Percentiles rank a stretch among this genome's conserved stretches.
Evolutionary conservation across 2,888 invertebrate species (phyloP).

Genomic region (Mallateleia sp.): DNA sequence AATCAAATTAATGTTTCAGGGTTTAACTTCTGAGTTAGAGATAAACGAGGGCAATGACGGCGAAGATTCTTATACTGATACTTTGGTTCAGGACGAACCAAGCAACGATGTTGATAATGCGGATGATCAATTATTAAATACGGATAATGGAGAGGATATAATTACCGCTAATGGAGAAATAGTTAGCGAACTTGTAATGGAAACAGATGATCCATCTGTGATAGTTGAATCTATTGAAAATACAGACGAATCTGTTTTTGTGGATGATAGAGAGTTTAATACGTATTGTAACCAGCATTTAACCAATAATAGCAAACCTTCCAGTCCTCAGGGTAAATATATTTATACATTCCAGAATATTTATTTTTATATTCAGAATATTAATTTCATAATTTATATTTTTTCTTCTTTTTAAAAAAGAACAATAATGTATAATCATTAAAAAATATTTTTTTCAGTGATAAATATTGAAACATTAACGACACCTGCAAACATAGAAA

Average conservation of each 20-base stretch:
- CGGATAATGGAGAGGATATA: constrained; percentile 84
- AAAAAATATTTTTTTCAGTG: constrained; percentile 45
- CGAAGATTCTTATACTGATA: constrained; percentile 86
- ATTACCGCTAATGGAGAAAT: too few species aligned
- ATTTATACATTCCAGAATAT: too few species aligned
- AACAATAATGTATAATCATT: too few species aligned
- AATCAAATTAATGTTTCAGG: constrained; percentile 74
- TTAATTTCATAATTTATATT: too few species aligned
- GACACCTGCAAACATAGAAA: constrained; percentile 55
- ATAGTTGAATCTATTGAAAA: constrained; percentile 88
- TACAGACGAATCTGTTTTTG: constrained; percentile 87
- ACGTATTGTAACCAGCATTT: constrained; percentile 86
- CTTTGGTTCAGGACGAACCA: constrained; percentile 86
- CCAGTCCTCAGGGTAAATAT: constrained; percentile 47
- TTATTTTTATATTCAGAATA: too few species aligned
- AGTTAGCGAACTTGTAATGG: too few species aligned
- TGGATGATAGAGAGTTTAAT: constrained; percentile 87
- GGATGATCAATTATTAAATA: constrained; percentile 84
- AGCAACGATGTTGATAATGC: constrained; percentile 85
- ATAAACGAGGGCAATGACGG: constrained; percentile 86
- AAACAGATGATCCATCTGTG: constrained; percentile 85
- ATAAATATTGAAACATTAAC: constrained; percentile 42
- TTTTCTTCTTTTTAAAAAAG: too few species aligned
- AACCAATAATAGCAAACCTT: constrained; percentile 76
- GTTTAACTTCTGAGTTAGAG: constrained; percentile 85